Conservation (phyloP, 2,888 invertebrate species). For the Erynnis tages region DNA sequence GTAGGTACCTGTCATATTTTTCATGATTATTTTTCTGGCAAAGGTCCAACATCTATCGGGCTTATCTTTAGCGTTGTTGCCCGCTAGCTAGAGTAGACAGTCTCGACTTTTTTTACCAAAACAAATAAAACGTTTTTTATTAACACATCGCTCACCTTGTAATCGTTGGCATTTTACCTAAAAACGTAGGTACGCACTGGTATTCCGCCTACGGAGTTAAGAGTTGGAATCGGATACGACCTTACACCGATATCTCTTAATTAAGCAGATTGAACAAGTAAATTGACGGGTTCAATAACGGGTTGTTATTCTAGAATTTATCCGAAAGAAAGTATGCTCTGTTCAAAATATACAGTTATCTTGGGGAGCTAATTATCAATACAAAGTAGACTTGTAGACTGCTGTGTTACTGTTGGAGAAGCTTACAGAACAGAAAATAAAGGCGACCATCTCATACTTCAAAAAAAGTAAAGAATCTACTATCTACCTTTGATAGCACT, state of each 20-base stretch:
- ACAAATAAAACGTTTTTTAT: constrained; percentile 29
- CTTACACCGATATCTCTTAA: not conserved
- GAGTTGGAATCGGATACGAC: not conserved
- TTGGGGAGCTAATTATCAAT: no score
- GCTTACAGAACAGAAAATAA: no score
- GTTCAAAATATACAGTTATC: no score
- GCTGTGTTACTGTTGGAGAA: no score
- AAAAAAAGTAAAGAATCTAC: no score
- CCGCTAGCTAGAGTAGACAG: constrained; percentile 11
- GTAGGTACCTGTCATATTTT: constrained; percentile 70
- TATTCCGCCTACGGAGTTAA: not conserved
- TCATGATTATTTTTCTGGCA: constrained; percentile 74
- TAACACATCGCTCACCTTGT: constrained; percentile 13
- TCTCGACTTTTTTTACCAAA: constrained; percentile 17
- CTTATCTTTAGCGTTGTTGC: constrained; percentile 69
- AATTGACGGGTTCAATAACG: not conserved
- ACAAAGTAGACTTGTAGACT: no score
- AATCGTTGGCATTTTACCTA: not conserved
- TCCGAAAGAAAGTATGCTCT: no score
- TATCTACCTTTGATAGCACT: no score
- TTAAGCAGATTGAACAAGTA: not conserved
- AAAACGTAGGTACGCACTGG: not conserved
- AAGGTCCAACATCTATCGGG: constrained; percentile 67
- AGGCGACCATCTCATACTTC: no score
- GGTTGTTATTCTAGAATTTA: not conserved